phyloP scores from a whole-genome alignment of 2,113 vertebrate species.

The Osmerus mordax region DNA sequence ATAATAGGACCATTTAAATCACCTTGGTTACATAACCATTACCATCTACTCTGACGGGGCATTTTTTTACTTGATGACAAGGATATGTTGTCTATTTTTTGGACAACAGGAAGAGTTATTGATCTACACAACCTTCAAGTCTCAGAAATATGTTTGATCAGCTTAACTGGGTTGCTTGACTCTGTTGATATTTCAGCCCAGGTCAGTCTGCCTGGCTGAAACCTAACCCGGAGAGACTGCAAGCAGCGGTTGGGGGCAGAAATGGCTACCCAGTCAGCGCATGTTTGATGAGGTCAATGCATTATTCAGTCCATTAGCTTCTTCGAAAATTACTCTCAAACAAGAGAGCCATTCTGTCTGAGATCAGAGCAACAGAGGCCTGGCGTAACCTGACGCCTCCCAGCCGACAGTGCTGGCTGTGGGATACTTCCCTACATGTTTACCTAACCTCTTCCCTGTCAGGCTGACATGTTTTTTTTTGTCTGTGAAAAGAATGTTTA shows the following conservation, averaged over 20 bases:
- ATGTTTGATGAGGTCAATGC: constrained; percentile 72
- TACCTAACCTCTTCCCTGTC: constrained; percentile 67
- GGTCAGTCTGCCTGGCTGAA: constrained; percentile 66
- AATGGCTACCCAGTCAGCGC: constrained; percentile 71
- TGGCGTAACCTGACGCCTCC: constrained; percentile 58
- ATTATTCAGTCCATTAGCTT: constrained; percentile 75
- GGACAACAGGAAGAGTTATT: constrained; percentile 47
- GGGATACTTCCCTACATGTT: constrained; percentile 68
- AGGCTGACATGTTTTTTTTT: constrained; percentile 67
- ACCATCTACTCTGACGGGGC: not conserved
- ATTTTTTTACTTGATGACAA: not conserved
- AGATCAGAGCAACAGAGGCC: constrained; percentile 64
- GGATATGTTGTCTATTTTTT: constrained; percentile 30
- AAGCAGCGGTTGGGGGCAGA: constrained; percentile 65
- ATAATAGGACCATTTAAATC: too few relatives aligned
- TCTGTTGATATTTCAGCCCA: constrained; percentile 62
- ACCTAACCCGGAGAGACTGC: constrained; percentile 66
- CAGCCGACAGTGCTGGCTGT: constrained; percentile 45
- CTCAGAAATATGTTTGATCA: constrained; percentile 61
- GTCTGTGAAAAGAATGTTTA: constrained; percentile 67
- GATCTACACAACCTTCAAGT: constrained; percentile 57
- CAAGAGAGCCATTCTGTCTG: constrained; percentile 71
- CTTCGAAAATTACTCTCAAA: constrained; percentile 71
- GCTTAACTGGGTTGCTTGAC: constrained; percentile 60
- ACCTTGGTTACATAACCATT: too few relatives aligned